phyloP scores from a whole-genome alignment of 1,140 invertebrate genomes.

The Homalodisca vitripennis region DNA sequence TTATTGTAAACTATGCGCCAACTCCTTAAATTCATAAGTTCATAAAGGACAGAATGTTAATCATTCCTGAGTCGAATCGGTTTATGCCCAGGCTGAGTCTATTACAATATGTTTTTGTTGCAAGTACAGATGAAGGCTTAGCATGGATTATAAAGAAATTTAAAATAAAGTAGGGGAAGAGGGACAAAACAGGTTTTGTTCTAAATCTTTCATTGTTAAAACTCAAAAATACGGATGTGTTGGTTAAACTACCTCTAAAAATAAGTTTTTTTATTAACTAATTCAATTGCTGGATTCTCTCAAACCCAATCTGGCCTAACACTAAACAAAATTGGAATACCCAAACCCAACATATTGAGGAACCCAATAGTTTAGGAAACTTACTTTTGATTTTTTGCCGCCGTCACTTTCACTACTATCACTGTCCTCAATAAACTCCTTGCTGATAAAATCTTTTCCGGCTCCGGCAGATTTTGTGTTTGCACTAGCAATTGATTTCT shows the following conservation, averaged over 20 bases:
- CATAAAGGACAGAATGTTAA: too few species aligned
- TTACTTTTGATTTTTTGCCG: constrained; percentile 43
- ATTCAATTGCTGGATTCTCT: not conserved
- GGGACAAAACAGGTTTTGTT: too few species aligned
- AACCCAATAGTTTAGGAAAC: not conserved
- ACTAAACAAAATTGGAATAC: not conserved
- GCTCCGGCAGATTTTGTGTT: constrained; percentile 51
- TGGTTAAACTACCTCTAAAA: not conserved
- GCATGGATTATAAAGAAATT: too few species aligned
- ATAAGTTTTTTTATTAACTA: not conserved
- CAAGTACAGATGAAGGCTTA: too few species aligned
- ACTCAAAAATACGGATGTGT: not conserved
- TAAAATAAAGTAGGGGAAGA: too few species aligned
- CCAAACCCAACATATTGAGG: not conserved
- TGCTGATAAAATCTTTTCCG: constrained; percentile 74
- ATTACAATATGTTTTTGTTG: too few species aligned
- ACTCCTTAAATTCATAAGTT: too few species aligned
- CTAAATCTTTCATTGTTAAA: not conserved
- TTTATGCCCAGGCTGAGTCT: too few species aligned
- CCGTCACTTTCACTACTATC: constrained; percentile 54
- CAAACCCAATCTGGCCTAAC: not conserved
- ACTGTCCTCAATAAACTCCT: constrained; percentile 83
- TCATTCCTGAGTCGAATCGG: too few species aligned
- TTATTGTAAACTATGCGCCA: too few species aligned
- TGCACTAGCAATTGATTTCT: constrained; percentile 52